Percentiles rank a stretch among this genome's conserved stretches.
Evolutionary conservation across 2,888 invertebrate genomes (phyloP).

Genomic region (Dendrolimus houi): DNA sequence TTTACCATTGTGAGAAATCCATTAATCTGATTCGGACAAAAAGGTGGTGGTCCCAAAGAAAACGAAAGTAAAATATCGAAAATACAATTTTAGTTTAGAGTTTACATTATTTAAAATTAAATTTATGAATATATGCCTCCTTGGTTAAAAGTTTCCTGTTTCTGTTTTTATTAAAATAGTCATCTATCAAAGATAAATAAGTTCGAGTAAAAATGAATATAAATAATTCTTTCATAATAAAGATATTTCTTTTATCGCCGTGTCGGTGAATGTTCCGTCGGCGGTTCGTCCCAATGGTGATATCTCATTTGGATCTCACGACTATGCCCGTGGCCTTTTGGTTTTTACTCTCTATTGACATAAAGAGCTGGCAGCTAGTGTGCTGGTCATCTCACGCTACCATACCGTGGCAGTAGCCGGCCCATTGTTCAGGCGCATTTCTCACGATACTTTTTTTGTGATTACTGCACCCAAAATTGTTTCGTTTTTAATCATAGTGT

Average conservation of each 20-base stretch:
- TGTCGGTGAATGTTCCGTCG: conserved; percentile 27
- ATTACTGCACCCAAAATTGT: conserved; percentile 46
- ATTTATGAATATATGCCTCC: too few relatives aligned
- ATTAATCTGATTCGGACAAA: too few relatives aligned
- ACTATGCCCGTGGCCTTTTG: conserved; percentile 24
- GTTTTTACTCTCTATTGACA: conserved; percentile 43
- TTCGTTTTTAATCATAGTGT: conserved; percentile 45
- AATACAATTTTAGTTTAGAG: too few relatives aligned
- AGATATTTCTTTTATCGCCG: conserved; percentile 20
- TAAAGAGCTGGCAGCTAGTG: conserved; percentile 27
- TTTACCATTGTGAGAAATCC: too few relatives aligned
- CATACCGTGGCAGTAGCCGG: conserved; percentile 28
- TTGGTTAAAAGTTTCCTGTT: too few relatives aligned
- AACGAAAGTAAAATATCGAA: too few relatives aligned
- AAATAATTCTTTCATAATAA: not conserved
- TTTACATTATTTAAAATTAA: too few relatives aligned
- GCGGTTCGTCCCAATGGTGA: conserved; percentile 27
- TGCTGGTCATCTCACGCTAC: conserved; percentile 32
- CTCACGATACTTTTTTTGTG: conserved; percentile 56
- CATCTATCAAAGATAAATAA: too few relatives aligned
- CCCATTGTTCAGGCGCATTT: conserved; percentile 46
- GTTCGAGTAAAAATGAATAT: too few relatives aligned
- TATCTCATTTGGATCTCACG: conserved; percentile 49
- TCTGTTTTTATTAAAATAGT: too few relatives aligned
- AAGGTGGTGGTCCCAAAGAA: too few relatives aligned